These are phyloP conservation scores for Melitaea athalia DNA, from an alignment of 2,888 invertebrate species.

Conservation along the genomic window DNA sequence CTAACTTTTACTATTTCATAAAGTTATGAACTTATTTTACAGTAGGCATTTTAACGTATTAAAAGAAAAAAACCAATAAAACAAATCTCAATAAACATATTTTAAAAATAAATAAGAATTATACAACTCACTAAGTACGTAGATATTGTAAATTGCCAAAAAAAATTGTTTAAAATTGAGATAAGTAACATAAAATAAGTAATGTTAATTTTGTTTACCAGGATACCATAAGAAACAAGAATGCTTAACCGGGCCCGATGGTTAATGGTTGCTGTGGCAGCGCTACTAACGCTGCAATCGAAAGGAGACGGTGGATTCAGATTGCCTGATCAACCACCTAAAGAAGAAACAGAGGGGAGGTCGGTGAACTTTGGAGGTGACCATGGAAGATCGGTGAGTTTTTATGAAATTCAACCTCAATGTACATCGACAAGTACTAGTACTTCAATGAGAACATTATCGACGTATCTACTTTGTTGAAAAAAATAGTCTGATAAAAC, in stretches of 20 bases:
- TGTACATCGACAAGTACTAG: neutral
- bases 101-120: too few species aligned
- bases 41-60: too few species aligned
- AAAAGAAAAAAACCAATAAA: too few species aligned
- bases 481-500: too few species aligned
- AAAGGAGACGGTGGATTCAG: conserved; percentile 83
- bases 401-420: neutral
- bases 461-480: too few species aligned
- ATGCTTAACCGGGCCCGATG: conserved; percentile 75
- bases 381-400: conserved; percentile 66
- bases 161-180: neutral
- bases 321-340: conserved; percentile 77
- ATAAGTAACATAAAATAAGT: conserved; percentile 3
- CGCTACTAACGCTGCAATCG: conserved; percentile 81
- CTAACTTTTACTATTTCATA: neutral
- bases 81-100: too few species aligned
- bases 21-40: too few species aligned
- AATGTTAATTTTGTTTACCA: conserved; percentile 43
- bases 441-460: too few species aligned
- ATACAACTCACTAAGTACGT: too few species aligned
- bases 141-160: too few species aligned
- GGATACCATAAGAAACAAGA: conserved; percentile 47
- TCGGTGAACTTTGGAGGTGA: conserved; percentile 63
- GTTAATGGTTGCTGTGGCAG: conserved; percentile 78
- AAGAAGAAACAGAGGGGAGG: conserved; percentile 65